These are phyloP conservation scores for Tiphia femorata DNA, from an alignment of 2,888 invertebrate species.

Conservation along the genomic window DNA sequence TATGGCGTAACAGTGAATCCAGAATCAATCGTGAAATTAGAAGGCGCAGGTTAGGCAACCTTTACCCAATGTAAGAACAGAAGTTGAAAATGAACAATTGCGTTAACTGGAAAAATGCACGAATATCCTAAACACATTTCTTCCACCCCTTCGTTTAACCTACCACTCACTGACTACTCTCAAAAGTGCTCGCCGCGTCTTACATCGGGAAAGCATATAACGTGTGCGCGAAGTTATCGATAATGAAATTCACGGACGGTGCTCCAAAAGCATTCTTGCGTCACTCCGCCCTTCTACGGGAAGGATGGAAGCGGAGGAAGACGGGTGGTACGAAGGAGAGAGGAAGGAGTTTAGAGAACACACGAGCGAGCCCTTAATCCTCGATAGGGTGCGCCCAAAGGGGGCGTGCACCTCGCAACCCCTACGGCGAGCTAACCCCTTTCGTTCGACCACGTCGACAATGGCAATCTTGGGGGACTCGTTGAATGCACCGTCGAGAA, in stretches of 20 bases:
- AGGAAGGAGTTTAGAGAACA: too few species aligned
- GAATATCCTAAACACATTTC: too few species aligned
- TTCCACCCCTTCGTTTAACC: too few species aligned
- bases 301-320: too few species aligned
- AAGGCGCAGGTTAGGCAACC: too few species aligned
- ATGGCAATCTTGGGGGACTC: conserved; percentile 29
- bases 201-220: background rate
- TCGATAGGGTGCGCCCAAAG: conserved; percentile 30
- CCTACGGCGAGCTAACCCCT: conserved; percentile 38
- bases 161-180: too few species aligned
- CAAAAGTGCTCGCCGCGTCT: background rate
- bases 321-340: too few species aligned
- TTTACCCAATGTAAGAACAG: too few species aligned
- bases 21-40: too few species aligned
- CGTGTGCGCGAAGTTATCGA: background rate
- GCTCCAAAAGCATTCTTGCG: conserved; percentile 1
- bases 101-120: too few species aligned
- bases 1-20: too few species aligned
- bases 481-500: conserved; percentile 25
- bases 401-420: conserved; percentile 49
- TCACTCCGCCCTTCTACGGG: conserved; percentile 12
- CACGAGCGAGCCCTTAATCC: conserved; percentile 3
- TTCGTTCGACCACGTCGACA: conserved; percentile 26
- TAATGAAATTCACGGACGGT: background rate
- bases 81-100: too few species aligned